These are phyloP conservation scores for Glaucomys volans DNA, from an alignment of 2,113 vertebrate species.

Conservation along the genomic window DNA sequence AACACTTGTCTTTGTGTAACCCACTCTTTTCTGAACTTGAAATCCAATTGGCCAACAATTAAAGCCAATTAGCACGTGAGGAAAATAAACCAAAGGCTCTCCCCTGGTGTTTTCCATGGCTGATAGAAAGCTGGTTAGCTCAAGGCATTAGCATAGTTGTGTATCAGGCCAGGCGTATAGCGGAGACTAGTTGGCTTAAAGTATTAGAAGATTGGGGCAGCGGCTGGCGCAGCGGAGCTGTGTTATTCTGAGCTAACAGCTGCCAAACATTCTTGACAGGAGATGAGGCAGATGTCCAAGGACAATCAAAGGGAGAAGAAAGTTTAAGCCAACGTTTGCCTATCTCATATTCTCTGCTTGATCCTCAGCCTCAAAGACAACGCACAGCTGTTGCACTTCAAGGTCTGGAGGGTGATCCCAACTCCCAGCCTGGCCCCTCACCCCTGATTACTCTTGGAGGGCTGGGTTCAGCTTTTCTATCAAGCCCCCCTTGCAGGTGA, in stretches of 20 bases:
- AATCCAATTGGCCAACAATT: slow-evolving; percentile 98
- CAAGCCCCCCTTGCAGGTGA: slow-evolving; percentile 78
- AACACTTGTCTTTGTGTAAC: slow-evolving; percentile 85
- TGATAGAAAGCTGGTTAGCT: slow-evolving; percentile 86
- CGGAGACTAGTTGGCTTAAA: slow-evolving; percentile 95
- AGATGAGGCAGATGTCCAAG: slow-evolving; percentile 99
- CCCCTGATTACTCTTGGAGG: slow-evolving; percentile 69
- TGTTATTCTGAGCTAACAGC: slow-evolving; percentile 98
- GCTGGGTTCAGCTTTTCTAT: slow-evolving; percentile 78
- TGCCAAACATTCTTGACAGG: slow-evolving; percentile 98
- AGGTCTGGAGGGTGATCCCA: slow-evolving; percentile 88
- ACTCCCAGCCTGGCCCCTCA: slow-evolving; percentile 81
- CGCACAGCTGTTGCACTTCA: slow-evolving; percentile 96
- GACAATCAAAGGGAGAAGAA: slow-evolving; percentile 97
- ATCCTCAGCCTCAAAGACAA: slow-evolving; percentile 95
- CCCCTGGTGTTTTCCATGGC: slow-evolving; percentile 81
- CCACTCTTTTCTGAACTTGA: slow-evolving; percentile 90
- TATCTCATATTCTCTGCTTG: slow-evolving; percentile 96
- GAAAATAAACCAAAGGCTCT: slow-evolving; percentile 87
- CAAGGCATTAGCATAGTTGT: slow-evolving; percentile 92
- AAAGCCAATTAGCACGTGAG: slow-evolving; percentile 98
- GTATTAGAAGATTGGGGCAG: slow-evolving; percentile 93
- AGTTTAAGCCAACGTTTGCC: slow-evolving; percentile 98
- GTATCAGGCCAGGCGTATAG: slow-evolving; percentile 85
- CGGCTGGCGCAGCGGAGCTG: slow-evolving; percentile 89